A percentile compares a stretch with the other conserved stretches of the same genome.
phyloP scores from a whole-genome alignment of 2,888 invertebrate species.

The Gymnoscelis rufifasciata region DNA sequence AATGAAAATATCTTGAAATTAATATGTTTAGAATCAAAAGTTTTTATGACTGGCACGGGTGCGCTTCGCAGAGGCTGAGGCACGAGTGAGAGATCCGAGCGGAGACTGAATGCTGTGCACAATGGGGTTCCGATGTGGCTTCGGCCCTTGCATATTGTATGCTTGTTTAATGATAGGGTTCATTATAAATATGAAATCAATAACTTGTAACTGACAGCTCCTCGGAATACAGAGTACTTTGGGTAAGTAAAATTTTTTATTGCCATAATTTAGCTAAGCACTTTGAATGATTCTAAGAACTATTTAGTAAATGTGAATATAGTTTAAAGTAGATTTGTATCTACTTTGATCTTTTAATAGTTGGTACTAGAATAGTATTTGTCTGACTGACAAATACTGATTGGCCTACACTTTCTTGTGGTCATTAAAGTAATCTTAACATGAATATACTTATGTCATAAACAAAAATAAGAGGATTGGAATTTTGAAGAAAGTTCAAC shows the following conservation, averaged over 20 bases:
- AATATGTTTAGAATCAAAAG: conserved; percentile 47
- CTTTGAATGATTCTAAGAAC: no score
- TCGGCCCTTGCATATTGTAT: conserved; percentile 48
- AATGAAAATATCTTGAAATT: conserved; percentile 48
- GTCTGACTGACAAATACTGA: no score
- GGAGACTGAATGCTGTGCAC: conserved; percentile 53
- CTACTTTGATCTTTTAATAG: no score
- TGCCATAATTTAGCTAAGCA: no score
- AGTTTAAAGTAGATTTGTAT: no score
- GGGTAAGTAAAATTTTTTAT: no score
- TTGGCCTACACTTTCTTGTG: no score
- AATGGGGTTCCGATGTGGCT: conserved; percentile 61
- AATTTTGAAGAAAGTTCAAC: neutral
- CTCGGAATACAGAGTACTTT: conserved; percentile 8
- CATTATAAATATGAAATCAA: conserved; percentile 58
- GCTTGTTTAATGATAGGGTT: conserved; percentile 55
- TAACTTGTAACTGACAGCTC: conserved; percentile 34
- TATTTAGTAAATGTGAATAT: no score
- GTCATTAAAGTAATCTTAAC: no score
- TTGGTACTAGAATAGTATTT: no score
- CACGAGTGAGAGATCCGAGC: conserved; percentile 61
- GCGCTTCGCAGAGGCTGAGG: conserved; percentile 53
- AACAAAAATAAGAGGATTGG: no score
- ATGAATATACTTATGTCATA: no score
- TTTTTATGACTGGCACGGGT: conserved; percentile 54